Evolutionary conservation across 1,140 invertebrate species (phyloP), one percentile per base, ranked within the genome.

Genomic region (Drosophila saltans): DNA sequence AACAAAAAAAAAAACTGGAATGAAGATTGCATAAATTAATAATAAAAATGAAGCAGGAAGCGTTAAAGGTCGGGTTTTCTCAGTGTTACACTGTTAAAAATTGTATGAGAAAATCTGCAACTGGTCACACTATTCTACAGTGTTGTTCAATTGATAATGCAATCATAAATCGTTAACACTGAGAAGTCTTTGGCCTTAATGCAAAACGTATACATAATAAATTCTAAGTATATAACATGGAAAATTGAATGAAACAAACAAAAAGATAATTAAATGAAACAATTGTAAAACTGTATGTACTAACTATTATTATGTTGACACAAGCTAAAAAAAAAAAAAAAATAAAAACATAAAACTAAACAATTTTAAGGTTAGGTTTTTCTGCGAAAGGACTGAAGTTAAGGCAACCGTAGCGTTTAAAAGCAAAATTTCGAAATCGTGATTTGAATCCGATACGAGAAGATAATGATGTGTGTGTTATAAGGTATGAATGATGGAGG

Each of bases 351-450:
- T 52, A 52, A 52, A 52, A 52, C 45, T 52, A 52, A 52, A 57
- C 57, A 39, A 81, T 72, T 81, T 78, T 85, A 90, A 84, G 79
- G 76, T 77, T 86, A 90, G 81, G 73, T 90, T 90, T 52, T 90
- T 90, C 81, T 85, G 85, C 81, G 81, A 90, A 90, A 90, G 86
- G 86, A 90, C 86, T 85, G 85, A 88, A 90, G 83, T 91, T 91
- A 88, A 90, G 88, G 88, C 82, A 91, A 91, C 83, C 83, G 33
- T 91, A 91, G 82, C 74, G 83, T 91, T 88, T 86, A 90, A 86
- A 89, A 80, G 89, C 81, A 81, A 84, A 89, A 88, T 86, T 77
- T 78, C 75, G 73, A 78, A 70, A 78, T 63, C 84, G 83, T 80
- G 55, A 59, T 40, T 59, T 40, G 57, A 6, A 39, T 59, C 16